Evolutionary conservation across 2,888 invertebrate genomes (phyloP), one percentile per base, ranked within the genome.

Genomic region (Drosophila nigricruria): DNA sequence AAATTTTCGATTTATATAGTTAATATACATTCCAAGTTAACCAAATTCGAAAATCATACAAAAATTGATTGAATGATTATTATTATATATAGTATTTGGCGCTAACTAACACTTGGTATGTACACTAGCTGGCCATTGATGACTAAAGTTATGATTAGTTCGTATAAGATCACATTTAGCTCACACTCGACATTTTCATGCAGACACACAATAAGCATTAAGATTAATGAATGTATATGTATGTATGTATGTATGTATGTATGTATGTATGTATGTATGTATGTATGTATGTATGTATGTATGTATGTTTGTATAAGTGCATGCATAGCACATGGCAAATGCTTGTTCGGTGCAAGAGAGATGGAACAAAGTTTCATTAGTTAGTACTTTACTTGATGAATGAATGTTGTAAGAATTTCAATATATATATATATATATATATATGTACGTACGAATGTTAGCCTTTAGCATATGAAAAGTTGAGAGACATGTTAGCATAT

Each of bases 341-440:
- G 66, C 43, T 58, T 14, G 20, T 6, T 23, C 20, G 20, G 53
- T 14, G 58, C 53, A 27, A 27, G 40, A 54, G 54, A 60, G 50
- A 65, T 61, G 67, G 25, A 75, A 61, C 60, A 75, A 77, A 70
- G 80, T 79, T 77, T 75, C 66, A 75, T 70, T 75, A 79, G 62
- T 42, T 70, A 70, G 70, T 66, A 63, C 59, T 52, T 47, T 27
- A 62, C 56, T 77, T 36, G 23, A 38, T 66, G 70, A 60, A 66
- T 66, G 58, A 20, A 50, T 60, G 47, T 66, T 69, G 53, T 61
- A n/a, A 25, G 27, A 49, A n/a, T 30, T 30, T 54, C 50, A 23
- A 49, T 43, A 54, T 56, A 42, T 38, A 36, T 49, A 18, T 42
- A 32, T 38, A 16, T 43, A 14, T 43, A 8, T n/a, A n/a, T n/a